Evolutionary conservation across 2,113 vertebrate species (phyloP).

Genomic region (Phainopepla nitens): DNA sequence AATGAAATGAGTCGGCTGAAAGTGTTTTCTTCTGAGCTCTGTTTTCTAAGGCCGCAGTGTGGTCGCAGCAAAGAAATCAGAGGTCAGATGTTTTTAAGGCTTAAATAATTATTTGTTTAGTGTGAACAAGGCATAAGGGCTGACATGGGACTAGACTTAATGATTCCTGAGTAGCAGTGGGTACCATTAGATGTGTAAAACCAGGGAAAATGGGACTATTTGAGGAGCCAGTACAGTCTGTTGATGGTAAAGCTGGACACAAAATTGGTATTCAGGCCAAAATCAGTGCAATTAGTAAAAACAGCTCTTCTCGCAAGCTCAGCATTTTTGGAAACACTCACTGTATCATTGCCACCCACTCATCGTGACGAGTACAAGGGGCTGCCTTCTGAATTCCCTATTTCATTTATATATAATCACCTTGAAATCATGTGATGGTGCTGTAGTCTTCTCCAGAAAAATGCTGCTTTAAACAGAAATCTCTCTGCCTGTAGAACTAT

Average conservation of each 20-base stretch:
- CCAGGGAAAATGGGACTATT: background rate
- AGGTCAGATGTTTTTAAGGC: background rate
- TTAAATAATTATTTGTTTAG: background rate
- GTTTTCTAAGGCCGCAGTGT: background rate
- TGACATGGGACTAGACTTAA: background rate
- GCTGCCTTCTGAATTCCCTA: background rate
- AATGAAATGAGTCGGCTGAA: background rate
- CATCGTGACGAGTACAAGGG: background rate
- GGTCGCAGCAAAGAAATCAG: background rate
- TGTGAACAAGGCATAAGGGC: background rate
- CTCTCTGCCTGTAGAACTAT: background rate
- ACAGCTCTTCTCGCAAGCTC: rapidly evolving
- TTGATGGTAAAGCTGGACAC: background rate
- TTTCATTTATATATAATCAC: background rate
- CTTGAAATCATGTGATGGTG: background rate
- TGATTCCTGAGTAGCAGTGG: background rate
- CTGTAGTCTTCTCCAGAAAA: background rate
- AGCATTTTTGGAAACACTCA: background rate
- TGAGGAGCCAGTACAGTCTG: background rate
- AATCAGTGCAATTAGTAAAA: background rate
- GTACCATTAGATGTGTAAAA: background rate
- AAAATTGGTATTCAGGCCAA: background rate
- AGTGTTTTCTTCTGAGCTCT: background rate
- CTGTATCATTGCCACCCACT: background rate
- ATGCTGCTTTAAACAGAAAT: conserved; percentile 6